Evolutionary conservation across 2,797 vertebrate species (phyloP), one percentile per base, ranked within the genome.

Genomic region (Rhabdophis nuchalis): DNA sequence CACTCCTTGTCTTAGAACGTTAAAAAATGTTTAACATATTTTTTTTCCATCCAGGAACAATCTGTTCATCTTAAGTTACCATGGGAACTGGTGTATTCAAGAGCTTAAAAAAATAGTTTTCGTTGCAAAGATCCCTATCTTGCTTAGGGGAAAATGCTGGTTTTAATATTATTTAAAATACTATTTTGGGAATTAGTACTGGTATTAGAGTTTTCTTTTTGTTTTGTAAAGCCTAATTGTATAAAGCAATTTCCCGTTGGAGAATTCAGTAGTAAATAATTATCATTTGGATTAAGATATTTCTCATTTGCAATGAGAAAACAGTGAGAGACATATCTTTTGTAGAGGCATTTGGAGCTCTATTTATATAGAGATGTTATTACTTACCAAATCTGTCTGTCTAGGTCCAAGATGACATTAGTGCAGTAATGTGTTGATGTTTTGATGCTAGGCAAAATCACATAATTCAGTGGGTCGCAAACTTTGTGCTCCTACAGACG

Each of bases 11-110:
- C 88, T 61, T 92, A 93, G 93, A 85, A 95, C 61, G 91, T 96
- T 96, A 92, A 95, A 96, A 96, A 93, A 96, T 95, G 85, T 92
- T 95, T 95, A 95, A 96, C 95, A 96, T 93, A 95, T 96, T 94
- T 94, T 95, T 58, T 96, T 93, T 95, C 93, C 97, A 97, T 95
- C 95, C 95, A 90, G 94, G 96, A 97, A 96, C 96, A 96, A 95
- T 96, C 96, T 96, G 95, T 97, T 97, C 96, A 61, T 96, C 96
- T 95, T 95, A 93, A 12, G 96, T 97, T 97, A 90, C 96, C 95
- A 94, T 97, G 94, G 97, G 94, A 97, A 98, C 97, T 94, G 87
- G 90, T 96, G 95, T 94, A 96, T 97, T 97, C 97, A 97, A 95
- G 94, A 93, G 60, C 94, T 0, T 0, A 92, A 58, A 92, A 56